phyloP scores from a whole-genome alignment of 2,113 vertebrate genomes.

The Aix galericulata region DNA sequence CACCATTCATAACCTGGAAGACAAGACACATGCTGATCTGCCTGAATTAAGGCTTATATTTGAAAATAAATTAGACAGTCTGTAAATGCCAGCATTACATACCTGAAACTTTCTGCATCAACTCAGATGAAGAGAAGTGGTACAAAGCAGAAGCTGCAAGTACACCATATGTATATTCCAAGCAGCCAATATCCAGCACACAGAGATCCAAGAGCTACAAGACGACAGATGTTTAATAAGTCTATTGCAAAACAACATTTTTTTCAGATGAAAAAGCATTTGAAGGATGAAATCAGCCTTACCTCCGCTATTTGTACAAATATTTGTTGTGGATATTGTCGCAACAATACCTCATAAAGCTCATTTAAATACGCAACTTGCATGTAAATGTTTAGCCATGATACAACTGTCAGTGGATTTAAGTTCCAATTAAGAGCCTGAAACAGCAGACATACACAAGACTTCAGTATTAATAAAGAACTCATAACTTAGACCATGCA shows the following conservation, averaged over 20 bases:
- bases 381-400: slow-evolving; percentile 98
- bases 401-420: slow-evolving; percentile 90
- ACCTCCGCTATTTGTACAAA: slow-evolving; percentile 95
- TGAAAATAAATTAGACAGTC: not conserved
- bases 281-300: not conserved
- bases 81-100: not conserved
- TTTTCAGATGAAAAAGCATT: not conserved
- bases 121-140: slow-evolving; percentile 92
- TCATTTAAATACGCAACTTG: slow-evolving; percentile 92
- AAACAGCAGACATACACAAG: not conserved
- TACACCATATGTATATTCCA: slow-evolving; percentile 88
- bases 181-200: slow-evolving; percentile 87
- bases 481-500: not conserved
- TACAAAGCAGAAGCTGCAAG: slow-evolving; percentile 94
- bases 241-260: not conserved
- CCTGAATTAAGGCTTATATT: not conserved
- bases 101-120: slow-evolving; percentile 95
- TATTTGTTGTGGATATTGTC: slow-evolving; percentile 89
- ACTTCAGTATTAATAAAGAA: not conserved
- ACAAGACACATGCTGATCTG: not conserved
- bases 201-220: slow-evolving; percentile 92
- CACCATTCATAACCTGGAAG: slow-evolving; percentile 85
- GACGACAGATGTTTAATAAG: not conserved
- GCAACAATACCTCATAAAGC: slow-evolving; percentile 81
- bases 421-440: slow-evolving; percentile 95